A percentile compares a stretch with the other conserved stretches of the same genome.
phyloP scores from a whole-genome alignment of 2,888 invertebrate genomes.

The Scaptomyza tumidula region DNA sequence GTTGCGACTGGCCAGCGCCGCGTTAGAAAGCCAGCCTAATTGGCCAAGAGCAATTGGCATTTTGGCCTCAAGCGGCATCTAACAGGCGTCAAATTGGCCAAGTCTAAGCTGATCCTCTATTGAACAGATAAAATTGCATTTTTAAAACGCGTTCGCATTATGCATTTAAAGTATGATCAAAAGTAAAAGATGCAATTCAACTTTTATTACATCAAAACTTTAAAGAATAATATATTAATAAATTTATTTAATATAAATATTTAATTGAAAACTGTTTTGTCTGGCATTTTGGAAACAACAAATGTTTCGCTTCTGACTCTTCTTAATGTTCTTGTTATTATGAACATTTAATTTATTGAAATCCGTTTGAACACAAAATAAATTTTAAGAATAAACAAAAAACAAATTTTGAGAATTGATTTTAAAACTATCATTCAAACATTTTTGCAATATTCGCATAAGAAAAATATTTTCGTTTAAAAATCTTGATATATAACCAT shows the following conservation, averaged over 20 bases:
- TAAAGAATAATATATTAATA: not conserved
- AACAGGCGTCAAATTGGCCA: conserved; percentile 17
- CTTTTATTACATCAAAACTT: not conserved
- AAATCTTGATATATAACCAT: conserved; percentile 9
- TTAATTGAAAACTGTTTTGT: not conserved
- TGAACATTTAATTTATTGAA: too few relatives aligned
- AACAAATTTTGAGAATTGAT: too few relatives aligned
- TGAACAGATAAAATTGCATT: conserved; percentile 2
- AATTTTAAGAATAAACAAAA: too few relatives aligned
- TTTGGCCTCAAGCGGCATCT: conserved; percentile 28
- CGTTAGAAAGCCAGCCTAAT: conserved; percentile 64
- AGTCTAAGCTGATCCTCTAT: not conserved
- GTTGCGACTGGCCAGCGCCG: not conserved
- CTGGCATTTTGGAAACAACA: too few relatives aligned
- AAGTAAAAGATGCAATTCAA: not conserved
- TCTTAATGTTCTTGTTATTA: too few relatives aligned
- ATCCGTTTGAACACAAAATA: too few relatives aligned
- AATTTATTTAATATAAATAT: not conserved
- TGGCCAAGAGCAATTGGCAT: conserved; percentile 55
- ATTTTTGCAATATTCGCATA: too few relatives aligned
- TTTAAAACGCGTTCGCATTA: not conserved
- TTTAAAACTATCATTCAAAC: too few relatives aligned
- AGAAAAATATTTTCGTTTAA: too few relatives aligned
- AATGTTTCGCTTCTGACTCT: too few relatives aligned
- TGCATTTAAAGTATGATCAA: not conserved